Percentiles rank a stretch among this genome's conserved stretches.
Conservation (phyloP, 37 sponge, comb jelly and placozoan species). For the Amphimedon queenslandica region DNA sequence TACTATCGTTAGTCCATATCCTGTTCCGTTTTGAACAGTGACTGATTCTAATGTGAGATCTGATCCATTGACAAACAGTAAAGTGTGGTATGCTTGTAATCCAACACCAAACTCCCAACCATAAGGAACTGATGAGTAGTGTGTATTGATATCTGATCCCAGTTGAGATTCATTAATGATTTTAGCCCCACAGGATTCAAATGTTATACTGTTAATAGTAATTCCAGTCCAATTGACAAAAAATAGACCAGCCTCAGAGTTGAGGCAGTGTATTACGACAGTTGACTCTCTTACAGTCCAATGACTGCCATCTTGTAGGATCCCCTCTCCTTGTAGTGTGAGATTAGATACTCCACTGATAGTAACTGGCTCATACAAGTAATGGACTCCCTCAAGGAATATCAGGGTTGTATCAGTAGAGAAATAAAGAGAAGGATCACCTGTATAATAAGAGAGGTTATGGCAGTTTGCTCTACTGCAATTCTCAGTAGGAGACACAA, state of each 20-base stretch:
- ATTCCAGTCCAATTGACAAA: not conserved
- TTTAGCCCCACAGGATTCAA: not conserved
- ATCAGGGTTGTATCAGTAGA: slow-evolving; percentile 2
- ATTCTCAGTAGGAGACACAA: no score
- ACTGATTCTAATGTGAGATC: not conserved
- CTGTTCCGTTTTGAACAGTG: not conserved
- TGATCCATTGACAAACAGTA: not conserved
- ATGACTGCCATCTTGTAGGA: not conserved
- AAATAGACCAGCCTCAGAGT: not conserved
- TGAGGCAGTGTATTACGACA: not conserved
- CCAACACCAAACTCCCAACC: not conserved
- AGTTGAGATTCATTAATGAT: not conserved
- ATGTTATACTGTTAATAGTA: not conserved
- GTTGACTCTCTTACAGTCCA: not conserved
- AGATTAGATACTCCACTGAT: slow-evolving; percentile 3
- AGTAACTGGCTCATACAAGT: not conserved
- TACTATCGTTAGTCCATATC: not conserved
- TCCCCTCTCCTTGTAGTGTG: not conserved
- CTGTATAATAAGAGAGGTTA: slow-evolving; percentile 8
- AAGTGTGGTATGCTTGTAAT: not conserved
- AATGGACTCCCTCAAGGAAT: slow-evolving; percentile 1
- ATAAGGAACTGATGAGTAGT: not conserved
- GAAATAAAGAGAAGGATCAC: not conserved
- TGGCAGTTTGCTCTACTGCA: no score
- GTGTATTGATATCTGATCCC: not conserved